phyloP scores from a whole-genome alignment of 2,113 vertebrate genomes.

The Blennius ocellaris region DNA sequence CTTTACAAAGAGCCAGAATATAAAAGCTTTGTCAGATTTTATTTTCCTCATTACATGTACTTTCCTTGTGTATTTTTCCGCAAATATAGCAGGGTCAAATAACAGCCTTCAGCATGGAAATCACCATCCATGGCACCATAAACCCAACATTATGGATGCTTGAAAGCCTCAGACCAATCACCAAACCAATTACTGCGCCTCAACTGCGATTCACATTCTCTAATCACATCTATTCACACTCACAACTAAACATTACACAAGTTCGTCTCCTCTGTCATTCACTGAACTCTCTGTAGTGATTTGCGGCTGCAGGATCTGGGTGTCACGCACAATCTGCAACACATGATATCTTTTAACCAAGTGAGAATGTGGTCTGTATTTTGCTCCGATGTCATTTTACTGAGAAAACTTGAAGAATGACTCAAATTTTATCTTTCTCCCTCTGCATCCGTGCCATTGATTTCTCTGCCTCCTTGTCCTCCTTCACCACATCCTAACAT shows the following conservation, averaged over 20 bases:
- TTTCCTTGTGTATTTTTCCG: not conserved
- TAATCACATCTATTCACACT: slow-evolving; percentile 22
- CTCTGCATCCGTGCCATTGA: no score
- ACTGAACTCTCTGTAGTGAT: not conserved
- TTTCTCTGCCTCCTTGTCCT: no score
- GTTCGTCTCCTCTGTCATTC: not conserved
- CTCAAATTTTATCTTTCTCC: no score
- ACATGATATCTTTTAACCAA: not conserved
- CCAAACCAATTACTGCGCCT: slow-evolving; percentile 1
- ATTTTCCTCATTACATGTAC: not conserved
- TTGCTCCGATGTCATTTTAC: not conserved
- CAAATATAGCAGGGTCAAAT: slow-evolving; percentile 13
- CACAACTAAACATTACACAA: not conserved
- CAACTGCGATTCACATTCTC: not conserved
- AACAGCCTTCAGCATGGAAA: slow-evolving; percentile 17
- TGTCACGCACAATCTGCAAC: not conserved
- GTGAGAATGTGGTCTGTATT: not conserved
- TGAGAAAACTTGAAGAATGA: not conserved
- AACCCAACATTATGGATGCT: slow-evolving; percentile 21
- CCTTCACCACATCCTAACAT: no score
- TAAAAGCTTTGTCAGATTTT: not conserved
- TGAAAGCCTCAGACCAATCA: slow-evolving; percentile 24
- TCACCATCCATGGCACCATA: not conserved
- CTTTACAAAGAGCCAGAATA: not conserved
- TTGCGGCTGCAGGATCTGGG: not conserved